Conservation (phyloP, 53 echinoderm and acorn worm species). For the Echinometra lucunter region DNA sequence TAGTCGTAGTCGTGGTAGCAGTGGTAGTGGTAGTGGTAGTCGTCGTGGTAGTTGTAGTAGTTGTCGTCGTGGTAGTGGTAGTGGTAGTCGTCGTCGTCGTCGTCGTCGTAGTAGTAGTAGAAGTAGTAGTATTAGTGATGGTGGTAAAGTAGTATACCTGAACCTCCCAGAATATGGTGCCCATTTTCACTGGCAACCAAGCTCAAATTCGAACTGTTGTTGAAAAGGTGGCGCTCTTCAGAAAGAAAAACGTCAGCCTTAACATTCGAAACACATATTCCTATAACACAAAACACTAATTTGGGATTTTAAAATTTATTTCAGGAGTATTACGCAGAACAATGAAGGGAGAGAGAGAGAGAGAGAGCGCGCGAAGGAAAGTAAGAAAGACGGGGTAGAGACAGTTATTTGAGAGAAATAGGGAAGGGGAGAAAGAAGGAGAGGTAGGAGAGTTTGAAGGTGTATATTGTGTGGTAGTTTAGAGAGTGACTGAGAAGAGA, state of each 20-base stretch:
- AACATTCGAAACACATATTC: too few species aligned
- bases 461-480: too few species aligned
- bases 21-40: neutral
- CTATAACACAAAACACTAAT: too few species aligned
- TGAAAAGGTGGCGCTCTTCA: neutral
- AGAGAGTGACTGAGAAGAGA: neutral
- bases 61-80: neutral
- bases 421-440: neutral
- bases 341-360: neutral
- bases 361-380: neutral
- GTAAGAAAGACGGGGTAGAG: too few species aligned
- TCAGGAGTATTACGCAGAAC: too few species aligned
- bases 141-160: too few species aligned
- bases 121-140: conserved; percentile 9
- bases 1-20: conserved; percentile 10
- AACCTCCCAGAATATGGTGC: too few species aligned
- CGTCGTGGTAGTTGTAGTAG: neutral
- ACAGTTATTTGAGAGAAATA: neutral
- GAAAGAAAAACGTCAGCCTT: neutral
- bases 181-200: neutral
- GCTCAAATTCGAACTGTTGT: neutral
- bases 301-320: too few species aligned
- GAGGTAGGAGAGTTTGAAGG: neutral
- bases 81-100: neutral
- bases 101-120: neutral